Conservation (phyloP, 1,140 invertebrate genomes). For the Triops longicaudatus region DNA sequence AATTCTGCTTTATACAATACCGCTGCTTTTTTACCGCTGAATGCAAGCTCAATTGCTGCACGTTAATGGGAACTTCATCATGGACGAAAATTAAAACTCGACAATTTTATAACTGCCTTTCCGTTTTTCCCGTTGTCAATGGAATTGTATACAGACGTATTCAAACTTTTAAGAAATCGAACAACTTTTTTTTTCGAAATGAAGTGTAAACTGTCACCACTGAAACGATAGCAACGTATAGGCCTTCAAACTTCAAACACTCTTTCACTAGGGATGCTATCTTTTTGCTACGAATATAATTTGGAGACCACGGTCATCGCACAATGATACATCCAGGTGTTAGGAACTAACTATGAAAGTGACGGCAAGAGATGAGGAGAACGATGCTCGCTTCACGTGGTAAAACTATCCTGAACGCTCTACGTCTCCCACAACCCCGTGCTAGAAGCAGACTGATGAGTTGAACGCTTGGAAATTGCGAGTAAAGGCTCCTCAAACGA, state of each 20-base stretch:
- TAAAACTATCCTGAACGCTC: background rate
- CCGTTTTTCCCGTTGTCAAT: too few relatives aligned
- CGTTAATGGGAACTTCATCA: background rate
- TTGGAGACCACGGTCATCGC: too few relatives aligned
- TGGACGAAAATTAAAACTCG: background rate
- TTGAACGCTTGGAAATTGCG: background rate
- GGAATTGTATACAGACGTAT: too few relatives aligned
- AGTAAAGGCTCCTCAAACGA: constrained; percentile 4
- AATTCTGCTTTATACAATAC: background rate
- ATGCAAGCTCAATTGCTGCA: background rate
- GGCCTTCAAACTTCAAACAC: too few relatives aligned
- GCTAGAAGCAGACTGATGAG: background rate
- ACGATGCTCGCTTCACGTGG: background rate
- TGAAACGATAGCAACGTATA: too few relatives aligned
- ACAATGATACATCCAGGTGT: too few relatives aligned
- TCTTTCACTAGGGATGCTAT: too few relatives aligned
- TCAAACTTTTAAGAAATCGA: too few relatives aligned
- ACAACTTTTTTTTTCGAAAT: too few relatives aligned
- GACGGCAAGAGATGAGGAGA: background rate
- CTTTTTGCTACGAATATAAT: too few relatives aligned
- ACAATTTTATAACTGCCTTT: background rate
- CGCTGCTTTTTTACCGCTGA: background rate
- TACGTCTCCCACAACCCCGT: background rate
- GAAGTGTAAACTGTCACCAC: too few relatives aligned
- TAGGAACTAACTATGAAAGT: too few relatives aligned